These are phyloP conservation scores for Dicyrtomina minuta DNA, from an alignment of 2,888 invertebrate genomes.

Conservation along the genomic window DNA sequence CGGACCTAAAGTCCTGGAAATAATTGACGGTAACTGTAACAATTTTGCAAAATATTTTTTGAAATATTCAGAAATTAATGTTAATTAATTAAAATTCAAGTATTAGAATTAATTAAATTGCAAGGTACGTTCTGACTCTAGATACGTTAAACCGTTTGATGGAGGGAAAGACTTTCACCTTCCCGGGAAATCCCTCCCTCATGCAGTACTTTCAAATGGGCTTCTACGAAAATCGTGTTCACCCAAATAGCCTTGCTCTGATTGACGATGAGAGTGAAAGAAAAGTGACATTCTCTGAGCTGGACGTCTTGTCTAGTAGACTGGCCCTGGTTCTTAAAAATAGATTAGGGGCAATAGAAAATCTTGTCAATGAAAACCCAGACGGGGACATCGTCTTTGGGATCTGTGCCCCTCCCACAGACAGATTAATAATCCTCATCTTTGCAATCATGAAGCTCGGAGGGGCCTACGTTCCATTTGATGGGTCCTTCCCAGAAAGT, in stretches of 20 bases:
- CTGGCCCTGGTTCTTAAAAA: conserved; percentile 24
- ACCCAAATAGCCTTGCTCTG: conserved; percentile 15
- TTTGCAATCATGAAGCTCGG: conserved; percentile 78
- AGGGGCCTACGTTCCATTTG: conserved; percentile 80
- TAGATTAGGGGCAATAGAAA: conserved; percentile 16
- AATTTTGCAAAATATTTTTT: too few relatives aligned
- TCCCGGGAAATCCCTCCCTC: conserved; percentile 31
- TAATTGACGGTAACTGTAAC: too few relatives aligned
- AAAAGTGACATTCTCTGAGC: conserved; percentile 22
- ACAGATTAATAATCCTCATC: conserved; percentile 67
- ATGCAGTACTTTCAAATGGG: conserved; percentile 32
- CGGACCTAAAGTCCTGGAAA: too few relatives aligned
- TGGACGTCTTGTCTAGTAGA: conserved; percentile 30
- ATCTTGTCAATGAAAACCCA: conserved; percentile 32
- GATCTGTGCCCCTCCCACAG: conserved; percentile 56
- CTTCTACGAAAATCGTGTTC: conserved; percentile 2
- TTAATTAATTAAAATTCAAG: too few relatives aligned
- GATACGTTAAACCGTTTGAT: conserved; percentile 13
- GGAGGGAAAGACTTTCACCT: conserved; percentile 22
- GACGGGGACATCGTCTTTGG: conserved; percentile 35
- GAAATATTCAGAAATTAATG: too few relatives aligned
- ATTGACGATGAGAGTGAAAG: conserved; percentile 8
- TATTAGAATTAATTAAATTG: too few relatives aligned
- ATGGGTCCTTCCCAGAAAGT: conserved; percentile 69
- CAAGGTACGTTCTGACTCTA: too few relatives aligned